Evolutionary conservation across 2,113 vertebrate genomes (phyloP), one percentile per base, ranked within the genome.

Genomic region (Heterocephalus glaber): DNA sequence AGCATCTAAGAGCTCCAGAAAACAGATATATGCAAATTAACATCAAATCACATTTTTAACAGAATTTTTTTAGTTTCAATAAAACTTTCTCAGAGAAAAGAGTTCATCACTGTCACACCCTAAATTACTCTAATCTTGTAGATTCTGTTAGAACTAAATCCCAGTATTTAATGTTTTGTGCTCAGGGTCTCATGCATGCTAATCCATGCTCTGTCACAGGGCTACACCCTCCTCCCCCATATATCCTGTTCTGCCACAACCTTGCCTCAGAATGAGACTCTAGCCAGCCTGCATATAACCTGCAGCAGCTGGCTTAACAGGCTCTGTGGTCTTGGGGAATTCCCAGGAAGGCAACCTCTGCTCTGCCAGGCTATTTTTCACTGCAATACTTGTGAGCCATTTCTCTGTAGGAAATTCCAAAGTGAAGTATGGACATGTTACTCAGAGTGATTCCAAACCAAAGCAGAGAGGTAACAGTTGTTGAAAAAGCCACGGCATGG

Each of bases 371-470:
- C 54, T 35, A 54, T 60, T 85, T 66, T 77, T 63, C 82, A 82
- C 70, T 70, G 94, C 52, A 56, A 19, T 77, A 58, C 58, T 44
- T 7, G 16, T n/a, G 90, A 86, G 28, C 66, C 33, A 22, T 49
- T 68, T 86, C 49, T 79, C 56, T 61, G 7, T 26, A 56, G 65
- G 61, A 84, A 81, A 93, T 47, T 94, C 80, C 85, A 30, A 47
- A 58, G 47, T 20, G 19, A 76, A 82, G 41, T 44, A 70, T 0
- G 41, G 41, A 22, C 60, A 19, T 1, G 0, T 84, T 44, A 61
- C 5, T 9, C 7, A 66, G 20, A 90, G 35, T 4, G 41, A 72
- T 33, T n/a, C 72, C 85, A 66, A 61, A 70, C 11, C 26, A 80
- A 38, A 79, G 38, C 17, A 56, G 5, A 66, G 58, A 49, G 41